phyloP scores from a whole-genome alignment of 2,113 vertebrate genomes.

The Chionodraco myersi region DNA sequence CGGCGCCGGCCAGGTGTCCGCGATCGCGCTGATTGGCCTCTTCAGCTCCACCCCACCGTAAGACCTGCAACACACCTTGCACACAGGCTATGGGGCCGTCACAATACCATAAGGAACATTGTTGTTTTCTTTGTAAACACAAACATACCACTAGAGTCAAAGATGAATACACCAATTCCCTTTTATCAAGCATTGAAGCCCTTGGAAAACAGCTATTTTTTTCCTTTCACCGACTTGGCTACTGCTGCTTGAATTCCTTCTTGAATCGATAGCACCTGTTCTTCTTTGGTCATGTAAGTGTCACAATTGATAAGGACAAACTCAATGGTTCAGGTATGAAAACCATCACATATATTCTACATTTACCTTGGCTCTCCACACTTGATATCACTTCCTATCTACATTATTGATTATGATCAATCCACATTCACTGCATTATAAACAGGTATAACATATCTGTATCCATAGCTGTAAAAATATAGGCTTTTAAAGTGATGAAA shows the following conservation, averaged over 20 bases:
- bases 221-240: background rate
- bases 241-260: background rate
- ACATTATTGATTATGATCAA: background rate
- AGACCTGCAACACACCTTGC: too few species aligned
- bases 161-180: background rate
- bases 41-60: too few species aligned
- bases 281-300: background rate
- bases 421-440: background rate
- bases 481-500: background rate
- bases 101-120: too few species aligned
- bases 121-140: background rate
- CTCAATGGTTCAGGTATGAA: background rate
- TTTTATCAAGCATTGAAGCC: background rate
- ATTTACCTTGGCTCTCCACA: background rate
- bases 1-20: too few species aligned
- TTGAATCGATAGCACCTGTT: background rate
- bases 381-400: background rate
- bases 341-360: background rate
- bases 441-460: background rate
- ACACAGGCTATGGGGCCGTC: too few species aligned
- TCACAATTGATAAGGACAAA: background rate
- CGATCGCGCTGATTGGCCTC: too few species aligned
- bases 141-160: background rate
- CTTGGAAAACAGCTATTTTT: background rate
- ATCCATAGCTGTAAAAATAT: background rate